Evolutionary conservation across 2,113 vertebrate genomes (phyloP).

Genomic region (Sialia sialis): DNA sequence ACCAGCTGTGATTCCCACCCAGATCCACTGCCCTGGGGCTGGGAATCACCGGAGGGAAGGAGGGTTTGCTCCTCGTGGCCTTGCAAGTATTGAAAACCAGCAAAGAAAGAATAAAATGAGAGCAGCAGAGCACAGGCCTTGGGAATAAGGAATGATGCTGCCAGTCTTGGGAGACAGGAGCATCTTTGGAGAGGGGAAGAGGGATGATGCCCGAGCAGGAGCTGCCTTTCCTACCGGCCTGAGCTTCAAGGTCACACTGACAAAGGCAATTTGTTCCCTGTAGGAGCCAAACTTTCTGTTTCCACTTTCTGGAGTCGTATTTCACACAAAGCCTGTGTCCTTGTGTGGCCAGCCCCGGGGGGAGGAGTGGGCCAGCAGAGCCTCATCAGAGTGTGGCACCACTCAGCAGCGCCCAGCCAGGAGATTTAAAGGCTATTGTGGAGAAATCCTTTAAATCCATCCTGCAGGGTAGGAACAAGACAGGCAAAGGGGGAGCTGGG

Average conservation of each 20-base stretch:
- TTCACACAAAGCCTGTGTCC: not conserved
- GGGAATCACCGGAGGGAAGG: not conserved
- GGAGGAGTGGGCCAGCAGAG: not conserved
- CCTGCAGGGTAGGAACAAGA: not conserved
- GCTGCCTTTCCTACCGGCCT: not conserved
- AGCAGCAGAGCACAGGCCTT: not conserved
- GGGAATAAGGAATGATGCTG: not conserved
- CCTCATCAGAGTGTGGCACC: not conserved
- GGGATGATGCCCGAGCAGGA: not conserved
- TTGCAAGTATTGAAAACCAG: not conserved
- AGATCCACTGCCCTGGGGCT: not conserved
- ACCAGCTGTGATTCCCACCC: not conserved
- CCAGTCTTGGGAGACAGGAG: not conserved
- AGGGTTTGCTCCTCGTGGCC: not conserved
- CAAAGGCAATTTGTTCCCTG: not conserved
- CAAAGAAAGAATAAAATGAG: not conserved
- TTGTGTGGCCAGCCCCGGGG: rapidly evolving
- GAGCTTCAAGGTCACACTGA: slow-evolving; percentile 7
- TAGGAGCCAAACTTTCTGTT: not conserved
- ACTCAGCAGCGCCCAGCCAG: not conserved
- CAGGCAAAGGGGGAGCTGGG: slow-evolving; percentile 10
- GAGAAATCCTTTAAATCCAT: slow-evolving; percentile 43
- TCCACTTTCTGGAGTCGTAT: not conserved
- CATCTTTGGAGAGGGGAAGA: not conserved
- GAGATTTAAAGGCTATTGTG: not conserved